Evolutionary conservation across 2,888 invertebrate genomes (phyloP), one percentile per base, ranked within the genome.

Genomic region (Lithosia quadra): DNA sequence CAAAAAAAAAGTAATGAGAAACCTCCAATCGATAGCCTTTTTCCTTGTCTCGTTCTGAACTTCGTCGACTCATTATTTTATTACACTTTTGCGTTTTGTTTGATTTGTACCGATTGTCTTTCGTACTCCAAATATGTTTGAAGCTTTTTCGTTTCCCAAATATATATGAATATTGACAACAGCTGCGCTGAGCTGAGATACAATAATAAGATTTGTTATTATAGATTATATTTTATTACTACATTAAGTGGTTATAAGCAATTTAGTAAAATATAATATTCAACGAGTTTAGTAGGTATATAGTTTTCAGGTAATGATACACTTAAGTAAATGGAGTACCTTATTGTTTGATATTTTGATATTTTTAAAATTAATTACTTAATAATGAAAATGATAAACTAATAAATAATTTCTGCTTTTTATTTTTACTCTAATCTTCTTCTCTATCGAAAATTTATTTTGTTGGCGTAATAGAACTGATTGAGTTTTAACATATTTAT

Each of bases 1-100:
- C 82, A 84, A 87, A 90, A 89, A 60, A 88, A 87, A 89, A 87
- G 86, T 88, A 88, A 89, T 88, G 86, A 87, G 84, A 86, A 76
- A 83, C 80, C 75, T 82, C 81, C 81, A 86, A 89, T 88, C 84
- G 87, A 89, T 87, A 74, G 67, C 82, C 76, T 67, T 63, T 78
- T 74, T 78, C 80, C 77, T 83, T 79, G 72, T 76, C 74, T 83
- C 80, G 75, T 79, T 81, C 67, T 71, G 74, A 81, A 78, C 78
- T 78, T 72, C 62, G 69, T 68, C 34, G 63, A 55, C 65, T 79
- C 74, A 79, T 74, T 75, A 76, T 80, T 77, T 74, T 72, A 74
- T 76, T 75, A 67, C 49, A 61, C 61, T 69, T 65, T 64, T 67
- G 59, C 67, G 75, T 72, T 69, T 63, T 65, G 67, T 69, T 66